These are phyloP conservation scores for Montipora efflorescens DNA, from an alignment of 64 coral and sea anemone genomes.

Conservation along the genomic window DNA sequence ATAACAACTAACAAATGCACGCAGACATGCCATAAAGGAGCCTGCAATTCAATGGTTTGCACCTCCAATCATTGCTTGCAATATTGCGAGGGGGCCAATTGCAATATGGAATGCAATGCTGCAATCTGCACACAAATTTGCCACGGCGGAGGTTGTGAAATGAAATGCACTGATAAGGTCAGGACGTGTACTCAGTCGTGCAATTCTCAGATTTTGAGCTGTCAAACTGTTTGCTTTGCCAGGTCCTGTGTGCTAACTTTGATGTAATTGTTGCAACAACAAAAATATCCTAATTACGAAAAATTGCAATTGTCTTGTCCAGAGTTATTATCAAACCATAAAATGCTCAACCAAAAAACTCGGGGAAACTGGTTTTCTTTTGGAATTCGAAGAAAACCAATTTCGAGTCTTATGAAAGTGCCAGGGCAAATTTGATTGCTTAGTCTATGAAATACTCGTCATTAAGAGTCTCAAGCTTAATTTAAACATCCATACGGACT, in stretches of 20 bases:
- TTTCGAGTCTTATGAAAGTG: too few species aligned
- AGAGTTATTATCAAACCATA: too few species aligned
- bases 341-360: too few species aligned
- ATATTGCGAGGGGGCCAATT: constrained; percentile 72
- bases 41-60: constrained; percentile 77
- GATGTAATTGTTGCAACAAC: not conserved
- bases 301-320: too few species aligned
- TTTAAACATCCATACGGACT: too few species aligned
- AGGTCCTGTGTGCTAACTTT: constrained; percentile 77
- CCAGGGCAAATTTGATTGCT: too few species aligned
- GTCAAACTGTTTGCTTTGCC: constrained; percentile 78
- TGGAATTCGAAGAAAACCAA: too few species aligned
- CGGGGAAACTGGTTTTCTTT: too few species aligned
- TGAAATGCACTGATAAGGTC: constrained; percentile 75
- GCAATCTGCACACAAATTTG: constrained; percentile 82
- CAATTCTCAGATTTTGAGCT: constrained; percentile 52
- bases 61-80: constrained; percentile 73
- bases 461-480: too few species aligned
- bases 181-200: constrained; percentile 77
- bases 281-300: too few species aligned
- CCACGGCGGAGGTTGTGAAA: constrained; percentile 71
- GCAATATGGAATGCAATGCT: constrained; percentile 83
- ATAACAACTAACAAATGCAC: constrained; percentile 59
- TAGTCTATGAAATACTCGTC: too few species aligned
- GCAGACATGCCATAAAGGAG: constrained; percentile 75